A percentile compares a stretch with the other conserved stretches of the same genome.
Evolutionary conservation across 2,888 invertebrate species (phyloP).

Genomic region (Melanophora roralis): DNA sequence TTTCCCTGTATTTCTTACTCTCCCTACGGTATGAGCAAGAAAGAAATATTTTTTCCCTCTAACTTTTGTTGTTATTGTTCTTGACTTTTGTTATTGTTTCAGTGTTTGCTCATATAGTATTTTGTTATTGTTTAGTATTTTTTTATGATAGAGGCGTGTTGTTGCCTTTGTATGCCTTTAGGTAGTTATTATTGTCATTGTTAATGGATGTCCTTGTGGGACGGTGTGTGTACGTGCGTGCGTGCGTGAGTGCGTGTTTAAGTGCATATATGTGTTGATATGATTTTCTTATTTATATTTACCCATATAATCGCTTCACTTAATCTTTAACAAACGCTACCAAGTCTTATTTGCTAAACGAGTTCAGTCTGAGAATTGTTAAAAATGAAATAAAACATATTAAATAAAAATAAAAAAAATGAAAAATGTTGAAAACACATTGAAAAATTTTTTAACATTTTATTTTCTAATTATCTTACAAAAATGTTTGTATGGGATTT

Average conservation of each 20-base stretch:
- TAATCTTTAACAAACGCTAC: constrained; percentile 37
- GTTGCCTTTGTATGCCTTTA: constrained; percentile 23
- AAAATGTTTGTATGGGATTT: no score
- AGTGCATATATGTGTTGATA: constrained; percentile 46
- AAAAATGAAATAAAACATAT: no score
- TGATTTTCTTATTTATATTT: constrained; percentile 57
- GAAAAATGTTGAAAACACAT: no score
- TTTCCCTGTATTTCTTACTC: neutral
- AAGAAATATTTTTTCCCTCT: neutral
- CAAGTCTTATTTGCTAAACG: neutral
- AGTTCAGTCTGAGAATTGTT: neutral
- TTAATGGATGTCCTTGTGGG: constrained; percentile 16
- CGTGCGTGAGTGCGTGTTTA: constrained; percentile 6
- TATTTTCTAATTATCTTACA: no score
- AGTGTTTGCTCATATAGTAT: neutral
- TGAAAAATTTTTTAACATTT: no score
- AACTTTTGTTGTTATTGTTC: neutral
- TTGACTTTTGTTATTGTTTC: constrained; percentile 4
- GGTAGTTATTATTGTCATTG: constrained; percentile 45
- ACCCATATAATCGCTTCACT: constrained; percentile 53
- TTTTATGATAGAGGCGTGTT: constrained; percentile 48
- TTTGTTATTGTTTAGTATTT: constrained; percentile 40
- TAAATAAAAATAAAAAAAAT: no score
- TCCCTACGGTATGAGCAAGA: neutral
- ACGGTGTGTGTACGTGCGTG: neutral